Evolutionary conservation across 2,888 invertebrate genomes (phyloP).

Genomic region (Yponomeuta sedellus): DNA sequence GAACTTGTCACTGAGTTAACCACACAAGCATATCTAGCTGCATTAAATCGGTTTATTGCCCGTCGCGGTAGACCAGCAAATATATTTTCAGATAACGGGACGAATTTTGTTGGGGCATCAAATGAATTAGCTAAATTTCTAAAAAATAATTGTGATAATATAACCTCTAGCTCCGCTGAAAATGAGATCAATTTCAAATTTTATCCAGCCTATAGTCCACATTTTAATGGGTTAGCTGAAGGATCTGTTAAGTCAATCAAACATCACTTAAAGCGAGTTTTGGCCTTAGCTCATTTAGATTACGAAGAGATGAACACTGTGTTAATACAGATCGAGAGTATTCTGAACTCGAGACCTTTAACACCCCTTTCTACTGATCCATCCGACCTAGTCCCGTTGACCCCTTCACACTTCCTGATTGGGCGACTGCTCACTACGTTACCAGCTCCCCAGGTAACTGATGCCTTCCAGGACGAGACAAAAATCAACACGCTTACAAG

Average conservation of each 20-base stretch:
- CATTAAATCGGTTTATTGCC: constrained; percentile 14
- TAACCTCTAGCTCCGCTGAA: constrained; percentile 5
- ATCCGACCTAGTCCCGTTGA: constrained; percentile 3
- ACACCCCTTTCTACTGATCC: constrained; percentile 12
- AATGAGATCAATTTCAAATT: constrained; percentile 21
- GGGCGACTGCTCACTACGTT: constrained; percentile 20
- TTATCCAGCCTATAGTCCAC: constrained; percentile 23
- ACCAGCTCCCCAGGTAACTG: constrained; percentile 1
- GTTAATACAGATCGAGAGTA: constrained; percentile 18
- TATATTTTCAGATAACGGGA: constrained; percentile 17
- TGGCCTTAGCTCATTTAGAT: constrained; percentile 20
- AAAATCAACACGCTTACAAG: constrained; percentile 4
- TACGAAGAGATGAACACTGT: constrained; percentile 25
- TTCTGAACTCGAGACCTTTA: constrained; percentile 15
- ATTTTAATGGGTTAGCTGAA: constrained; percentile 26
- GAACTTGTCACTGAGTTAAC: constrained; percentile 17
- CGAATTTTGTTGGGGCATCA: constrained; percentile 14
- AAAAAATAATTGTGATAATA: constrained; percentile 4
- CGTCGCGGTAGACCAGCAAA: constrained; percentile 12
- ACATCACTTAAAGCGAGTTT: constrained; percentile 21
- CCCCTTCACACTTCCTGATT: constrained; percentile 21
- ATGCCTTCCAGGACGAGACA: background rate
- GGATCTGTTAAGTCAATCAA: constrained; percentile 25
- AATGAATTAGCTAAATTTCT: constrained; percentile 16
- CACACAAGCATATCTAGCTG: constrained; percentile 9